Conservation (phyloP, 1,140 invertebrate genomes). For the Brachionus manjavacas region DNA sequence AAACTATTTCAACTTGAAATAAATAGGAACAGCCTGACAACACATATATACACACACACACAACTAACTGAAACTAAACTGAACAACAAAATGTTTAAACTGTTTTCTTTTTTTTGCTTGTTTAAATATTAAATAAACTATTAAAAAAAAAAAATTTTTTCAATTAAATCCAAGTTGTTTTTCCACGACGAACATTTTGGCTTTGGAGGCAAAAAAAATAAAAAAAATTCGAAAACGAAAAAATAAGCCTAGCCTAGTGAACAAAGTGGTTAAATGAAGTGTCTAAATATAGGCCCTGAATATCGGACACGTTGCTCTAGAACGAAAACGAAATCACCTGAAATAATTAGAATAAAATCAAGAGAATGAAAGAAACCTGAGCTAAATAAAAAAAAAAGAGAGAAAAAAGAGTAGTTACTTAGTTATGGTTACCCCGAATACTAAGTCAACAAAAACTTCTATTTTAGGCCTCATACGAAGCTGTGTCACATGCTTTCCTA, state of each 20-base stretch:
- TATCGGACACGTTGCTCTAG: conserved; percentile 9
- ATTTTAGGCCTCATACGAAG: not conserved
- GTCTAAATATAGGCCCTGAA: conserved; percentile 8
- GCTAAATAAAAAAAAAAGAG: not conserved
- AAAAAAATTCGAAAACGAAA: not conserved
- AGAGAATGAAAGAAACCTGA: not conserved
- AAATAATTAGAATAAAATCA: not conserved
- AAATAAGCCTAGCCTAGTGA: not conserved
- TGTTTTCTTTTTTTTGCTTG: too few species aligned
- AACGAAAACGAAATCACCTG: not conserved
- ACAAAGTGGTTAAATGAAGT: not conserved
- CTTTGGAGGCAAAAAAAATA: too few species aligned
- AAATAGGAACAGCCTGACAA: too few species aligned
- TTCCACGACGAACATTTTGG: too few species aligned
- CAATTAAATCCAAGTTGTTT: too few species aligned
- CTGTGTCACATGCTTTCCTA: conserved; percentile 5
- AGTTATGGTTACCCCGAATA: conserved; percentile 32
- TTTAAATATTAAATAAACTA: too few species aligned
- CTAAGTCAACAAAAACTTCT: not conserved
- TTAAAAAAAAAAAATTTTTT: too few species aligned
- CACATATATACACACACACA: too few species aligned
- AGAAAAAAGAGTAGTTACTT: conserved; percentile 24
- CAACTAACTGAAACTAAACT: too few species aligned
- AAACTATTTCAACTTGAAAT: too few species aligned
- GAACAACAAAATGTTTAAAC: too few species aligned